Conservation (phyloP, 2,797 vertebrate genomes). For the Cyprinella venusta region DNA sequence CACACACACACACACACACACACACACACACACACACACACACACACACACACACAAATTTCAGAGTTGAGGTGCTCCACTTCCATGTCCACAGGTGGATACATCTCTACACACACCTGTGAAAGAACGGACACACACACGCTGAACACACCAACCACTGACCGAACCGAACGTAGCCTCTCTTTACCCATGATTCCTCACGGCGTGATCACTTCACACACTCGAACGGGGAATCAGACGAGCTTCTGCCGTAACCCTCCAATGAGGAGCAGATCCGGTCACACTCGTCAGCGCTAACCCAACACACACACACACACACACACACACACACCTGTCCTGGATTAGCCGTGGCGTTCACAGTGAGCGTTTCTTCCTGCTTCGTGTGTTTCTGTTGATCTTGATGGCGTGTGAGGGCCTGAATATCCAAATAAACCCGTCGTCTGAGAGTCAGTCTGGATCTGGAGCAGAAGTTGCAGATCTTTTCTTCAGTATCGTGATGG, state of each 20-base stretch:
- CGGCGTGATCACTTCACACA: constrained; percentile 64
- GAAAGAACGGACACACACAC: too few relatives aligned
- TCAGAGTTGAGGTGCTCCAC: too few relatives aligned
- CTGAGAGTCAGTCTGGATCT: background rate
- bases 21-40: background rate
- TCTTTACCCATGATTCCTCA: constrained; percentile 34
- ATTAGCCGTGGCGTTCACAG: constrained; percentile 53
- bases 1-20: too few relatives aligned
- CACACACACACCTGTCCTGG: constrained; percentile 51
- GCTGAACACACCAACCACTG: too few relatives aligned
- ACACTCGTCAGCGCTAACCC: constrained; percentile 59
- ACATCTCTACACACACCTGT: too few relatives aligned
- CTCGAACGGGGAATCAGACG: background rate
- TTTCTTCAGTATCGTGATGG: background rate
- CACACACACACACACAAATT: too few relatives aligned
- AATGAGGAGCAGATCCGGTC: constrained; percentile 63
- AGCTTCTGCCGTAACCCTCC: constrained; percentile 54
- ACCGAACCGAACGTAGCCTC: too few relatives aligned
- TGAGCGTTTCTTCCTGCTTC: constrained; percentile 3
- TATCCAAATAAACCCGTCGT: background rate
- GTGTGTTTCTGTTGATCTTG: constrained; percentile 34
- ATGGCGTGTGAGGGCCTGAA: background rate
- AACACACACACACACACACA: constrained; percentile 50
- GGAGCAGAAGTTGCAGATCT: background rate
- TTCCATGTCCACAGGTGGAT: too few relatives aligned